phyloP scores from a whole-genome alignment of 2,113 vertebrate genomes.

The Neotragus pygmaeus region DNA sequence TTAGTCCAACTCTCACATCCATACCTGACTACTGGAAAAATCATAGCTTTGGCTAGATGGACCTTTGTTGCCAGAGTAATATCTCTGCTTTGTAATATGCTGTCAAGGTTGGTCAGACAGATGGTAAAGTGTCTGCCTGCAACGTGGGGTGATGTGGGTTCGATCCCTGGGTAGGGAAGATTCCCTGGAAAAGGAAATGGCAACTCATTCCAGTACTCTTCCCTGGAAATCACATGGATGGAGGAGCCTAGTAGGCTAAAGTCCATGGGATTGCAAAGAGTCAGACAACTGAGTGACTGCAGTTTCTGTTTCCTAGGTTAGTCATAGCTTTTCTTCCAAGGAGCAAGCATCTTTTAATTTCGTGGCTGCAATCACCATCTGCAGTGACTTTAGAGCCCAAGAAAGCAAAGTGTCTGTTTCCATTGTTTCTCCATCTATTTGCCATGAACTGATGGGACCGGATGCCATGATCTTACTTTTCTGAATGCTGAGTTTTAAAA shows the following conservation, averaged over 20 bases:
- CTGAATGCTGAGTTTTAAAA: neutral
- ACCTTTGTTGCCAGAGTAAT: neutral
- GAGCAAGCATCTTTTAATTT: neutral
- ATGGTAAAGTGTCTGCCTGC: neutral
- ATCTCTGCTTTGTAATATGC: neutral
- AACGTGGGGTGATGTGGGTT: neutral
- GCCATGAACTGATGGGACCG: neutral
- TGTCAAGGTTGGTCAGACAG: neutral
- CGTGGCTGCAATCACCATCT: neutral
- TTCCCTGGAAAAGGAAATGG: neutral
- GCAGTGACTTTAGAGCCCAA: neutral
- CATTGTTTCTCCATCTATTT: neutral
- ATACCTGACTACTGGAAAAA: neutral
- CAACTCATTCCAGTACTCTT: neutral
- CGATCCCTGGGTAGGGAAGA: accelerated
- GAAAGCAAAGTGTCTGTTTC: neutral
- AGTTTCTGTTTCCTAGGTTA: neutral
- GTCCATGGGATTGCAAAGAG: neutral
- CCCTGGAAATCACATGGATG: neutral
- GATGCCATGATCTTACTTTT: neutral
- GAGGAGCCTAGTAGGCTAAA: neutral
- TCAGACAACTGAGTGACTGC: neutral
- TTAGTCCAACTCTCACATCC: neutral
- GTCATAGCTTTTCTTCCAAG: neutral
- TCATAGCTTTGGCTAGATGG: neutral